Percentiles rank a stretch among this genome's conserved stretches.
Conservation (phyloP, 1,140 invertebrate species). For the Trichomalopsis sarcophagae region DNA sequence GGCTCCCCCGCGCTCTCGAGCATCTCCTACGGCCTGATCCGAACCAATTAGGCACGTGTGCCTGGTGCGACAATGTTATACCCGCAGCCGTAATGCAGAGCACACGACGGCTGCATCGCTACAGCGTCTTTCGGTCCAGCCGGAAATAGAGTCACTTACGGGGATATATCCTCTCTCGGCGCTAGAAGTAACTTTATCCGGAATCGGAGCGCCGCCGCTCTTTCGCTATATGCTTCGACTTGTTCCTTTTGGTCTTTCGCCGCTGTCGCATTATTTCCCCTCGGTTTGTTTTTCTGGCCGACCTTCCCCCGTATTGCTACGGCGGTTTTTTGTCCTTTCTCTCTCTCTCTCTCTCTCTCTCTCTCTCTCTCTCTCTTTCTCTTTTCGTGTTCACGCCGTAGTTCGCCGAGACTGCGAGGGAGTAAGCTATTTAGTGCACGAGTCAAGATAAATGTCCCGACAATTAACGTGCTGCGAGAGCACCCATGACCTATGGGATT, state of each 20-base stretch:
- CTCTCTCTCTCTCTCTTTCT: no score
- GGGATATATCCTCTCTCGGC: conserved; percentile 13
- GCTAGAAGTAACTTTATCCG: conserved; percentile 49
- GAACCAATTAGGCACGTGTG: conserved; percentile 71
- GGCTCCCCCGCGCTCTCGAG: conserved; percentile 25
- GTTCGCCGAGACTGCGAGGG: neutral
- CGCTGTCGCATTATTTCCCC: neutral
- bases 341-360: no score
- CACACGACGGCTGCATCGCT: conserved; percentile 40
- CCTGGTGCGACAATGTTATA: conserved; percentile 65
- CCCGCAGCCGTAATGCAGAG: conserved; percentile 60
- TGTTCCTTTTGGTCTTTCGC: neutral
- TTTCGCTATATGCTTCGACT: neutral
- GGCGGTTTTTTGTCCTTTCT: neutral
- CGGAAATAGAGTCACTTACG: conserved; percentile 58
- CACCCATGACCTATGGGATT: conserved; percentile 11
- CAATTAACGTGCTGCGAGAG: conserved; percentile 6
- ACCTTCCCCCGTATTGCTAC: neutral
- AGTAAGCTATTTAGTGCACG: neutral
- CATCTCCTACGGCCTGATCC: conserved; percentile 57
- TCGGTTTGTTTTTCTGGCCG: neutral
- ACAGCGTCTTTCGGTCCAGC: conserved; percentile 47
- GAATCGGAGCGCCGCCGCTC: conserved; percentile 39
- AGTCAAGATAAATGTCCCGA: conserved; percentile 24
- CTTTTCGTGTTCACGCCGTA: conserved; percentile 4